Evolutionary conservation across 1,140 invertebrate genomes (phyloP), one percentile per base, ranked within the genome.

Genomic region (Calosoma granatense): DNA sequence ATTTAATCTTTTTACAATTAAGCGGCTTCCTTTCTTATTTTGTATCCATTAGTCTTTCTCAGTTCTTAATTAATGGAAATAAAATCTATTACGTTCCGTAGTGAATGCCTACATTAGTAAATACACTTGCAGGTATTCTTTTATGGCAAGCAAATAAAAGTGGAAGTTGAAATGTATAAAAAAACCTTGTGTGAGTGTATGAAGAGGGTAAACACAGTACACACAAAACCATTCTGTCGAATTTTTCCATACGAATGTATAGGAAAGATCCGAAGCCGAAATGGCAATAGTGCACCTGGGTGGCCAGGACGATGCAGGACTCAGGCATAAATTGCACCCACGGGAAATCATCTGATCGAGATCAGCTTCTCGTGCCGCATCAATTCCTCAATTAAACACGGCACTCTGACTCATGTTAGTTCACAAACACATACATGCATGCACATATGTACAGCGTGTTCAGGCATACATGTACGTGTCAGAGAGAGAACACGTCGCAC

Each of bases 341-440:
- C 60, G 60, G 60, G 60, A 61, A 61, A 61, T 61, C 60, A 61
- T 53, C 30, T 59, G 60, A 61, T 61, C 54, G 51, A 56, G 41
- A 47, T 47, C 41, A 47, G 41, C 41, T 47, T 47, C 41, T 9
- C 6, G 41, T 17, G 41, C 41, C 41, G 41, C 41, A 47, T 47
- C 41, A 47, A 47, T 47, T 47, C 41, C 41, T 47, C 41, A 47
- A 47, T 47, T 47, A 47, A 47, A 47, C 41, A 47, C 41, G 41
- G 41, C 17, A 47, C 41, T 11, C 41, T 47, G 41, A 47, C 41
- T 47, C 41, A 47, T 47, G 41, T 47, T 47, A 6, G 26, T 36
- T 36, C 26, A 9, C 26, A 36, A 6, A n/a, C 26, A n/a, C 26
- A 36, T 9, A 36, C 26, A 36, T n/a, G n/a, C n/a, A n/a, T n/a